These are phyloP conservation scores for Zapus hudsonius DNA, from an alignment of 2,113 vertebrate species.

Conservation along the genomic window DNA sequence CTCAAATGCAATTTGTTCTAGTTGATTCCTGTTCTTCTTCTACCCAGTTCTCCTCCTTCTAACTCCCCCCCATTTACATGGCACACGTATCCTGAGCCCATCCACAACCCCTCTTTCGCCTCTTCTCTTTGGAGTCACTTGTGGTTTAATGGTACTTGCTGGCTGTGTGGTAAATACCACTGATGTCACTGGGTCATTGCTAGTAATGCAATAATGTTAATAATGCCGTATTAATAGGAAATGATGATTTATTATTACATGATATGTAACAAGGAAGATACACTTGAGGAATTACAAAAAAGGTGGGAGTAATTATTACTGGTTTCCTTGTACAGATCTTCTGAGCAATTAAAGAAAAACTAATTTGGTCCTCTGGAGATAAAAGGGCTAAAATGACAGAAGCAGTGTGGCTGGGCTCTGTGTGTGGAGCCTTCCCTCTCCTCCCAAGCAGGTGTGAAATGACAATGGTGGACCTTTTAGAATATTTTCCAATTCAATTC, in stretches of 20 bases:
- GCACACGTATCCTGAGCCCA: too few relatives aligned
- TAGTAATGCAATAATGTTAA: background rate
- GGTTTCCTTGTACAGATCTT: background rate
- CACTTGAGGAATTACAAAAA: background rate
- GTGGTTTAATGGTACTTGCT: too few relatives aligned
- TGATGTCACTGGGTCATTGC: too few relatives aligned
- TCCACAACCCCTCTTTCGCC: too few relatives aligned
- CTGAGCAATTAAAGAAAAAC: background rate
- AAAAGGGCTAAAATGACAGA: background rate
- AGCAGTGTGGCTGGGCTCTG: background rate
- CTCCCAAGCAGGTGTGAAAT: background rate
- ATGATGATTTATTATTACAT: too few relatives aligned
- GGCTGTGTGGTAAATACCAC: fast-evolving
- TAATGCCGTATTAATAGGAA: background rate
- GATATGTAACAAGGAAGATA: background rate
- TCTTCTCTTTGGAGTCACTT: too few relatives aligned
- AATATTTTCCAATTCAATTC: background rate
- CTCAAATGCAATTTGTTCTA: too few relatives aligned
- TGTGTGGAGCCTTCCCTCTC: background rate
- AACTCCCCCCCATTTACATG: too few relatives aligned
- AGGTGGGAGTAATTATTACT: background rate
- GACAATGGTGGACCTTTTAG: background rate
- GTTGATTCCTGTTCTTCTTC: too few relatives aligned
- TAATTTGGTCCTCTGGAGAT: background rate
- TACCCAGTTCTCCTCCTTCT: too few relatives aligned